Conservation (phyloP, 2,888 invertebrate species). For the Falcaria lacertinaria region DNA sequence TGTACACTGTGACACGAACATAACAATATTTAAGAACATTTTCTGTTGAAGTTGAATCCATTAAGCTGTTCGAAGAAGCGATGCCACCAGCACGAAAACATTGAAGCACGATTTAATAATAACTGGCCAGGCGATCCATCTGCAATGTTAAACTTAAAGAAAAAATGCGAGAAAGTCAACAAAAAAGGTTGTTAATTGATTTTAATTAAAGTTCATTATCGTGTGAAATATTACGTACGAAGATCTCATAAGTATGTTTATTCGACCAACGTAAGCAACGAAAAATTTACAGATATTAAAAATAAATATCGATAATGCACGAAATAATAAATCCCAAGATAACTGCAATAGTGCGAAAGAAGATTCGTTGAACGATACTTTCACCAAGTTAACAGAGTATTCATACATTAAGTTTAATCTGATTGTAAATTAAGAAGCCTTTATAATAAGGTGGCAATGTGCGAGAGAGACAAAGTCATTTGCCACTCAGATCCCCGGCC, state of each 20-base stretch:
- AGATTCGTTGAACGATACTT: too few species aligned
- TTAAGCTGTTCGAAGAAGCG: not conserved
- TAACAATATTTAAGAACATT: slow-evolving; percentile 6
- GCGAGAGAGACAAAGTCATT: slow-evolving; percentile 40
- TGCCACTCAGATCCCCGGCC: slow-evolving; percentile 34
- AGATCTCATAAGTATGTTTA: too few species aligned
- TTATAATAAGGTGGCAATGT: slow-evolving; percentile 38
- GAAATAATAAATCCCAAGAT: not conserved
- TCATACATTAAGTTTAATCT: too few species aligned
- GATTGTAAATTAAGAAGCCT: slow-evolving; percentile 28
- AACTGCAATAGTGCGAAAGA: too few species aligned
- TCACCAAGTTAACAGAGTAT: too few species aligned
- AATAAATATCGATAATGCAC: too few species aligned
- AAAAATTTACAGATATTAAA: too few species aligned
- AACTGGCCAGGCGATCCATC: not conserved
- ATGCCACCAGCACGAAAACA: not conserved
- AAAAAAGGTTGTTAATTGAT: not conserved
- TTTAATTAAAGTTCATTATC: slow-evolving; percentile 1
- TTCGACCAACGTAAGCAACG: too few species aligned
- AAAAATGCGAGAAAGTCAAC: not conserved
- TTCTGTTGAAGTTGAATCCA: not conserved
- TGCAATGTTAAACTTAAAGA: not conserved
- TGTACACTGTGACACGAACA: too few species aligned
- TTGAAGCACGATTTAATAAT: not conserved
- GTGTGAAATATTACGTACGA: not conserved